Evolutionary conservation across 2,113 vertebrate genomes (phyloP), one percentile per base, ranked within the genome.

Genomic region (Bubo bubo): DNA sequence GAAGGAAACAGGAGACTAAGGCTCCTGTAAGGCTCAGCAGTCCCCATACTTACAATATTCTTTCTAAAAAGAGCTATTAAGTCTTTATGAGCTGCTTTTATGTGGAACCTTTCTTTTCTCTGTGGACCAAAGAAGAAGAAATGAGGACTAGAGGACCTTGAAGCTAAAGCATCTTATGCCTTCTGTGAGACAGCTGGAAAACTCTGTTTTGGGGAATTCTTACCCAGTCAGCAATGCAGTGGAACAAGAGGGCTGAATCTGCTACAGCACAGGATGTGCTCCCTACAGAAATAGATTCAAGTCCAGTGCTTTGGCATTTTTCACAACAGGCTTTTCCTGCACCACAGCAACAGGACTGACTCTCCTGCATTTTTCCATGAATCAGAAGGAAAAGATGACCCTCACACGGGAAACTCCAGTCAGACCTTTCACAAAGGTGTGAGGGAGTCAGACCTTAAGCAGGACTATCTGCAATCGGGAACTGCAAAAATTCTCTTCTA

Each of bases 21-120:
- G 28, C 43, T 45, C 43, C 43, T 66, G 63, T 55, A 88, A 86
- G 75, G 43, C 90, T 90, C 88, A 74, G 88, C 75, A 39, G 79
- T n/a, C 64, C 37, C 43, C 67, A 66, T n/a, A 59, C 76, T 90
- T 90, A 35, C 2, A 95, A 87, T 93, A 90, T 41, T 81, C 24
- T 82, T 87, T 82, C 73, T 93, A 30, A 80, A 71, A 95, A 79
- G 66, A 83, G 71, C 67, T 82, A 4, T 79, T 74, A 92, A 95
- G 77, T 90, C 93, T 91, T 84, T 95, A 91, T 85, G 84, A 81
- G 73, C 47, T 82, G 64, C 49, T 97, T 95, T 95, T 93, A 84
- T 91, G 55, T 88, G 86, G 47, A 91, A 91, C 70, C 28, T 89
- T 84, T 93, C 60, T 93, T 82, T 82, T 64, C 72, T 89, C 72